Conservation (phyloP, 1,140 invertebrate genomes). For the Nephila pilipes region DNA sequence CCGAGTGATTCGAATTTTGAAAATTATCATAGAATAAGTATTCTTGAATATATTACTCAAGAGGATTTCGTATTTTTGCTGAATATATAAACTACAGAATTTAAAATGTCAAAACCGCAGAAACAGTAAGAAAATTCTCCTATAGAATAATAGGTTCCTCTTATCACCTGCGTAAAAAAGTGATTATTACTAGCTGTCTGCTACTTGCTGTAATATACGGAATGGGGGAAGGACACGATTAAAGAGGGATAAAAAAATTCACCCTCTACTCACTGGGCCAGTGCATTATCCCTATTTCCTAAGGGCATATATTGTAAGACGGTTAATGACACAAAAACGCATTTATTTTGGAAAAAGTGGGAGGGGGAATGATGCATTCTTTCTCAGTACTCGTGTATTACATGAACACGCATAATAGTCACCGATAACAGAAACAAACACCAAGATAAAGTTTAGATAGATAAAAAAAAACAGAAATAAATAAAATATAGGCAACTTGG, state of each 20-base stretch:
- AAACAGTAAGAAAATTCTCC: neutral
- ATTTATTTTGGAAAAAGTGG: constrained; percentile 55
- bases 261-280: neutral
- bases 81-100: neutral
- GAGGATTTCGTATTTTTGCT: neutral
- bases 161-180: constrained; percentile 31
- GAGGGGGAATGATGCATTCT: constrained; percentile 25
- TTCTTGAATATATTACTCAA: neutral
- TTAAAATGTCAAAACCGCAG: neutral
- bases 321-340: constrained; percentile 72
- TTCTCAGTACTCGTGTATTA: constrained; percentile 34
- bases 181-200: constrained; percentile 46
- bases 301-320: constrained; percentile 60
- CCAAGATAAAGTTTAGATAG: constrained; percentile 64
- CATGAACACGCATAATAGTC: neutral
- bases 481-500: constrained; percentile 57
- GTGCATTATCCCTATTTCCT: constrained; percentile 63
- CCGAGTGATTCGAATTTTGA: neutral
- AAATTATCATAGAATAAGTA: neutral
- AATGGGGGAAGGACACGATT: constrained; percentile 45
- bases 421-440: constrained; percentile 72
- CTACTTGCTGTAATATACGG: neutral
- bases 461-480: constrained; percentile 46
- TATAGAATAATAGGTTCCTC: neutral
- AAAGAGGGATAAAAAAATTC: constrained; percentile 40